Base-by-base conservation (phyloP, 2,797 vertebrate species). In the Jordanella pulchra region DNA sequence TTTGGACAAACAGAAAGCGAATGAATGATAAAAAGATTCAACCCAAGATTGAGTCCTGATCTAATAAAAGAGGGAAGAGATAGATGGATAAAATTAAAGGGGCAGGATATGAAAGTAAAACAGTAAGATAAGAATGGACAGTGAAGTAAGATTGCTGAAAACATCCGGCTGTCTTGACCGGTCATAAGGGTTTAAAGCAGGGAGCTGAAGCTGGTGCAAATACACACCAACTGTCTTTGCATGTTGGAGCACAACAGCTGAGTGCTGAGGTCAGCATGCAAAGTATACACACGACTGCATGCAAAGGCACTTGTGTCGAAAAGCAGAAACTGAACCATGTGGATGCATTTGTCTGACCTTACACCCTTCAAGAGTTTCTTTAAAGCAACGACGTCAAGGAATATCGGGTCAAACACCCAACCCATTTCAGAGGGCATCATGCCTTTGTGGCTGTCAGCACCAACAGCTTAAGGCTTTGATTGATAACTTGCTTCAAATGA, bases 401-500 rank as follows among this genome's bases (percentile, higher is more conserved):
- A 21, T 15, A 13, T 53, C 21, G 14, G 13, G 27, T 28, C 79
- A 87, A 83, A 78, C 56, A 67, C 73, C 74, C 78, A 44, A 53
- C 56, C 18, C 18, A 51, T 69, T 84, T 81, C 69, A 65, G 73
- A 82, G 83, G 68, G 67, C 0, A n/a, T 7, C 71, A 27, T 79
- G 86, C 88, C 89, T 90, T 93, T 90, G 90, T 67, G n/a, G 78
- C 86, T 89, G 90, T 92, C 89, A 85, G 83, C 80, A 63, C 71
- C 61, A 2, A 79, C 78, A 87, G 88, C 86, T 86, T 51, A 79
- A 72, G 70, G 76, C 75, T 1, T 72, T 92, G 94, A 95, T 90
- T 92, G 92, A 94, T 93, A 91, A 88, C 77, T 50, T 69, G 89
- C 89, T 86, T 87, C 58, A 21, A 80, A 92, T 89, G 91, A 91